A percentile compares a stretch with the other conserved stretches of the same genome.
Evolutionary conservation across 92 coral and sea anemone genomes (phyloP).

Genomic region (Epizoanthus scotinus): DNA sequence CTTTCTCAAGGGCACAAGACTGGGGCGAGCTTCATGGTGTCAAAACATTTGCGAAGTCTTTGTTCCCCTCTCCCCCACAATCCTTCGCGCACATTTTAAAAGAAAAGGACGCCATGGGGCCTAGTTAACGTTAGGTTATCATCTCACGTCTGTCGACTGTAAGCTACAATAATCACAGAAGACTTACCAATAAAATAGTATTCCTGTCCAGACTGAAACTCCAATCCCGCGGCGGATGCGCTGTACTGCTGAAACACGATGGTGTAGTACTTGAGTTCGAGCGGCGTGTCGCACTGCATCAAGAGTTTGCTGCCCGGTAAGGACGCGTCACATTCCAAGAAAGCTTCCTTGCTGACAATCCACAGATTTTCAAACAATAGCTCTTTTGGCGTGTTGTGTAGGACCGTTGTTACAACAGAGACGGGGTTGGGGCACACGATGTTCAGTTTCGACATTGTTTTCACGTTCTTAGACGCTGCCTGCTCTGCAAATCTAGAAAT

Average conservation of each 20-base stretch:
- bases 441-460: conserved; percentile 18
- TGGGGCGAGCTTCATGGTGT: too few relatives aligned
- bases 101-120: too few relatives aligned
- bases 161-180: not conserved
- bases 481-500: conserved; percentile 13
- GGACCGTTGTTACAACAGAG: conserved; percentile 31
- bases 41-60: too few relatives aligned
- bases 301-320: conserved; percentile 13
- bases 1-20: too few relatives aligned
- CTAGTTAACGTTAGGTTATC: too few relatives aligned
- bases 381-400: conserved; percentile 25
- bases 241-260: conserved; percentile 40
- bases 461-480: not conserved
- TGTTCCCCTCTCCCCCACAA: too few relatives aligned
- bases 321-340: conserved; percentile 13
- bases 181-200: conserved; percentile 36
- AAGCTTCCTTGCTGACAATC: conserved; percentile 21
- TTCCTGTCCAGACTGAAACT: conserved; percentile 30
- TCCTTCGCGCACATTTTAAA: too few relatives aligned
- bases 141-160: too few relatives aligned
- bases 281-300: conserved; percentile 18
- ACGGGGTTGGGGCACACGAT: conserved; percentile 40
- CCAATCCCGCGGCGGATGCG: conserved; percentile 26
- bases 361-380: conserved; percentile 35
- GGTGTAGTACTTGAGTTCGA: conserved; percentile 34